These are phyloP conservation scores for Drosophila trapezifrons DNA, from an alignment of 1,140 invertebrate species.

Conservation along the genomic window DNA sequence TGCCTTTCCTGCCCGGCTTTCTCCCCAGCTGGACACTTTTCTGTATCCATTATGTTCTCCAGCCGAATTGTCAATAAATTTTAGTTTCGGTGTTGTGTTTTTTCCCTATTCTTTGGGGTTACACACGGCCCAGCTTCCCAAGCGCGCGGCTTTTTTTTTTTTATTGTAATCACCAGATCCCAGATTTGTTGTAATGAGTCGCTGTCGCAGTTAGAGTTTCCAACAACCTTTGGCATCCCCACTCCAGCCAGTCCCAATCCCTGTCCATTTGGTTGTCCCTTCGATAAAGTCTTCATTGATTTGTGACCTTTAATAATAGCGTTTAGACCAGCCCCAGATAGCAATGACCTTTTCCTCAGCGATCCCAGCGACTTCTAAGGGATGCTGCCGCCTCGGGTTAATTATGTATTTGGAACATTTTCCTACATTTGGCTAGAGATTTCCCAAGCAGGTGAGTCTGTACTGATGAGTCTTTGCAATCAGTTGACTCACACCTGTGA, in stretches of 20 bases:
- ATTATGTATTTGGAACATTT: slow-evolving; percentile 73
- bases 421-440: slow-evolving; percentile 5
- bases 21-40: slow-evolving; percentile 78
- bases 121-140: slow-evolving; percentile 36
- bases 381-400: slow-evolving; percentile 62
- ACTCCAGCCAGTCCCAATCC: slow-evolving; percentile 21
- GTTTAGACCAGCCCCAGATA: slow-evolving; percentile 68
- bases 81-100: slow-evolving; percentile 60
- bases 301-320: slow-evolving; percentile 82
- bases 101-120: slow-evolving; percentile 35
- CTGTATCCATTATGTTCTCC: slow-evolving; percentile 34
- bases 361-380: slow-evolving; percentile 71
- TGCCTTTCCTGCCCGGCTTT: slow-evolving; percentile 39
- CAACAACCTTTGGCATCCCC: neutral
- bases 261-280: slow-evolving; percentile 42
- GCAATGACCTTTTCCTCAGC: slow-evolving; percentile 62
- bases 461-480: slow-evolving; percentile 47
- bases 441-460: slow-evolving; percentile 43
- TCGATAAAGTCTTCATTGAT: slow-evolving; percentile 82
- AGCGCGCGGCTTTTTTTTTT: slow-evolving; percentile 34
- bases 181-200: slow-evolving; percentile 70
- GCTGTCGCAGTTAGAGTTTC: slow-evolving; percentile 24
- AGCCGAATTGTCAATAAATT: slow-evolving; percentile 74
- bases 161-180: slow-evolving; percentile 69
- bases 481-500: slow-evolving; percentile 69